A percentile compares a stretch with the other conserved stretches of the same genome.
phyloP scores from a whole-genome alignment of 1,140 invertebrate species.

The Neocloeon triangulifer region DNA sequence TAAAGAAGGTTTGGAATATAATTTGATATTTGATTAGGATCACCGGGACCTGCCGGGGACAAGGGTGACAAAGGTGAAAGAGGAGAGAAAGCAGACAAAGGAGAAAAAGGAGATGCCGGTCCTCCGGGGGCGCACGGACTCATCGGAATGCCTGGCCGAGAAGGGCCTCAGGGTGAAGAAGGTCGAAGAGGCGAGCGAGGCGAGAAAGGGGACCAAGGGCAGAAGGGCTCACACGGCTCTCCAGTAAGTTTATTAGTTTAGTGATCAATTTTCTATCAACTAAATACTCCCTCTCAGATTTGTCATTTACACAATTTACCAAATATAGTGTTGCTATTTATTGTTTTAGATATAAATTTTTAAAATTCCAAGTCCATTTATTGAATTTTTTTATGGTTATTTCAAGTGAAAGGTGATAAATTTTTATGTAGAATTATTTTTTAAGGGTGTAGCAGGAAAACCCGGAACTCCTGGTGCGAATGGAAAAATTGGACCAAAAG shows the following conservation, averaged over 20 bases:
- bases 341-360: too few relatives aligned
- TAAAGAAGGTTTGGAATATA: too few relatives aligned
- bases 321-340: too few relatives aligned
- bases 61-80: too few relatives aligned
- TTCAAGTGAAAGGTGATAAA: constrained; percentile 8
- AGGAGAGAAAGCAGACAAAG: constrained; percentile 8
- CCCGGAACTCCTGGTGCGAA: constrained; percentile 19
- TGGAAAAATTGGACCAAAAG: constrained; percentile 15
- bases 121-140: constrained; percentile 14
- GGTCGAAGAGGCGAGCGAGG: constrained; percentile 11
- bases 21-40: too few relatives aligned
- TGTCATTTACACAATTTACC: too few relatives aligned
- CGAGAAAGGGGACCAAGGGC: constrained; percentile 13
- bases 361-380: too few relatives aligned
- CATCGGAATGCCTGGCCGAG: constrained; percentile 11
- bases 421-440: too few relatives aligned
- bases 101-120: constrained; percentile 10
- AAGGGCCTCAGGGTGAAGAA: constrained; percentile 5
- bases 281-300: too few relatives aligned
- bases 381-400: neutral
- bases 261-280: too few relatives aligned
- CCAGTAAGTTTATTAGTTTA: too few relatives aligned
- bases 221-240: constrained; percentile 13
- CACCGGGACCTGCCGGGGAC: too few relatives aligned
- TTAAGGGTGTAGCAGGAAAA: constrained; percentile 7